Base-by-base conservation (phyloP, 2,888 invertebrate genomes). In the Apoderus coryli region DNA sequence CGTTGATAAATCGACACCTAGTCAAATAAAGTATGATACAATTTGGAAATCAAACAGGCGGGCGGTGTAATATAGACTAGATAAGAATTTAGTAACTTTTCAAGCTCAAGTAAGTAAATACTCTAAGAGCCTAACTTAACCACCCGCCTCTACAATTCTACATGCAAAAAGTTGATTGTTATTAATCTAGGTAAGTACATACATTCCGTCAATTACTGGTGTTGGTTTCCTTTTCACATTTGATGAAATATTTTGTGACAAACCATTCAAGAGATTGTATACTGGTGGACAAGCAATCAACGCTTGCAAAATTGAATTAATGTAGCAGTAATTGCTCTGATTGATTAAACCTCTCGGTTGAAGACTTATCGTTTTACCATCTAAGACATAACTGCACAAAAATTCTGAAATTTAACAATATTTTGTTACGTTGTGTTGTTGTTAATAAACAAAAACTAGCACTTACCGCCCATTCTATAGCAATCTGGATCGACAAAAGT, bases 251-350 rank as follows among this genome's bases (percentile, higher is more conserved):
- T 72, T 71, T 40, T 72, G 67, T 0, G 84, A 77, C 47, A 92
- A 61, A 19, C 78, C 72, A 46, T 74, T 76, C 44, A 93, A 64
- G 51, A 95, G 66, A 61, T 93, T 90, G 57, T 88, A 92, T 60
- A 95, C 84, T 0, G 93, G 92, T 10, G 93, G 88, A 53, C 95
- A 95, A 9, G 89, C 90, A 15, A 93, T 67, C 43, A 95, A 60
- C 0, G 93, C 92, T 60, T 95, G 92, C 19, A 95, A 63, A 40
- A 89, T 90, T 11, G 93, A 84, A 60, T 95, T 95, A 38, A 93
- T 86, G 53, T 93, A 95, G 62, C 95, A 95, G 60, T 89, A 93
- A 61, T 93, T 95, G 39, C 86, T 86, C 40, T 81, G 76, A 59
- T 95, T 95, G 31, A 81, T 81, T 27, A 95, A 68, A 1, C 95